Evolutionary conservation across 2,888 invertebrate species (phyloP), one percentile per base, ranked within the genome.

Genomic region (Clostera curtula): DNA sequence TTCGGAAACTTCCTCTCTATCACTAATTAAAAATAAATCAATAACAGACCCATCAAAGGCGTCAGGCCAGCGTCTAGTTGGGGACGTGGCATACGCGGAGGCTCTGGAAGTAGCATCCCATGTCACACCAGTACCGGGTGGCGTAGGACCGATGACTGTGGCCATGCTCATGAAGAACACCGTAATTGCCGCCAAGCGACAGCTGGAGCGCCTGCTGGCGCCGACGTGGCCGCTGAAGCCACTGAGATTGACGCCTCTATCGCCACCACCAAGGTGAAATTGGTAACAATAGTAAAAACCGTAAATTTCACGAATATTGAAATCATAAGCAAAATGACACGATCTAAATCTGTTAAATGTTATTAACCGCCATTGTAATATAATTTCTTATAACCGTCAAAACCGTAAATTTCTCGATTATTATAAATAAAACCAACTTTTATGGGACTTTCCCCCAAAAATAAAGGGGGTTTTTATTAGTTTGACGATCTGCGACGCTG

Each of bases 141-240:
- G 99, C 37, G 98, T 99, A 34, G 99, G 99, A 0, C 99, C 98
- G 8, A 98, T 99, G 97, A 99, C 99, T 0, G 99, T 97, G 40
- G 97, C 97, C 10, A 98, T 98, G 97, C 80, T 96, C 15, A 95
- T 97, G 95, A 89, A 90, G 51, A 99, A 99, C 79, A 98, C 97
- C 0, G 93, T 97, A 16, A 86, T 91, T 41, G 91, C 96, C 25
- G 96, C 97, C 5, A 80, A 88, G 48, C 85, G 87, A 24, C 84
- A 88, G 27, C 87, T 88, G 7, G 75, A 86, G 12, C 85, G 83
- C 12, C 51, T 89, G 11, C 57, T 87, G n/a, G 80, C 75, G 26
- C 77, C 75, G n/a, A 59, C 75, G 16, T 96, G 97, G 97, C 87
- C 87, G 19, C 69, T 96, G 10, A 77, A 85, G 9, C 73, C 87